phyloP scores from a whole-genome alignment of 2,113 vertebrate genomes.

The Malurus cyaneus region DNA sequence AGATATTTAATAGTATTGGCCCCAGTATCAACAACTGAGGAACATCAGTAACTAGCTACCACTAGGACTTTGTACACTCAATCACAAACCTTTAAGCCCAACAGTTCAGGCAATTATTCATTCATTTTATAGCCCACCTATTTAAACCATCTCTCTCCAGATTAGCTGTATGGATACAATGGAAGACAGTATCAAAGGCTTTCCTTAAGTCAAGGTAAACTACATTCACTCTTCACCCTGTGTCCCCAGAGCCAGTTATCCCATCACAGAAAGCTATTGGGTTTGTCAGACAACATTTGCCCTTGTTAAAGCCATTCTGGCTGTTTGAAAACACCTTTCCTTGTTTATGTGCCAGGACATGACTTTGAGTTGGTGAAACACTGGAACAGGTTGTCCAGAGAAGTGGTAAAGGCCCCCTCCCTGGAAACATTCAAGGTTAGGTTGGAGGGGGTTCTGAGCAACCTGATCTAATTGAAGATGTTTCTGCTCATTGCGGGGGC shows the following conservation, averaged over 20 bases:
- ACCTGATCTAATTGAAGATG: no score
- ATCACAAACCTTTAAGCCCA: background rate
- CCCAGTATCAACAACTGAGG: background rate
- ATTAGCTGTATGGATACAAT: background rate
- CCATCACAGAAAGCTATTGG: background rate
- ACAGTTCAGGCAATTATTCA: background rate
- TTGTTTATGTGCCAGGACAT: background rate
- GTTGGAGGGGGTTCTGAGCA: no score
- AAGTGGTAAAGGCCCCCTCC: no score
- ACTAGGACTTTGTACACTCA: background rate
- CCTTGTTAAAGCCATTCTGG: background rate
- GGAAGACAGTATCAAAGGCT: no score
- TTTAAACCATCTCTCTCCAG: background rate
- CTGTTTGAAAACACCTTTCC: background rate
- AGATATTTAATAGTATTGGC: background rate
- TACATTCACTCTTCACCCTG: background rate
- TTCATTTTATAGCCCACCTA: background rate
- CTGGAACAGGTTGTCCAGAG: no score
- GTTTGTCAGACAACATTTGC: background rate
- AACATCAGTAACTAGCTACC: background rate
- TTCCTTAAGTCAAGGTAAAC: no score
- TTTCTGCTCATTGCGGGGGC: no score
- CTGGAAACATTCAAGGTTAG: no score
- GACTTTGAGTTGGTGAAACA: no score
- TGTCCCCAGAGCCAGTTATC: background rate